Evolutionary conservation across 1,140 invertebrate genomes (phyloP), one percentile per base, ranked within the genome.

Genomic region (Notospermus geniculatus): DNA sequence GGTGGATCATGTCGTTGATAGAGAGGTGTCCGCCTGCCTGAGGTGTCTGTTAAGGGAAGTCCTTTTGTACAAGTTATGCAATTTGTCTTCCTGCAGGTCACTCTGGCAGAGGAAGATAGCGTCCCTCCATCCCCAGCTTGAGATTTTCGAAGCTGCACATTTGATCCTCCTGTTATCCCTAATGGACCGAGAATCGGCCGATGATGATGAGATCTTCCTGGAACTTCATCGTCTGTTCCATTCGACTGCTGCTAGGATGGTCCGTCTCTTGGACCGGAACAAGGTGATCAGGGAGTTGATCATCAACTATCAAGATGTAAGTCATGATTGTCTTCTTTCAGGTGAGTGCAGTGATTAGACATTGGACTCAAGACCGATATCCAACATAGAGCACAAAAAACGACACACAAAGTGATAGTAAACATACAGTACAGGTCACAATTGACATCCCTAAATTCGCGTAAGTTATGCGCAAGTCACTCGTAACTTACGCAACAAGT

Each of bases 111-210:
- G 65, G 46, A 70, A 69, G 57, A 71, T 76, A 29, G 69, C 73
- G 5, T 55, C 63, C 25, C 66, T 71, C 45, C 69, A 73, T 52
- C 70, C 71, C 25, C 63, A 71, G 55, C 67, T 67, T 27, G 71
- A 78, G 54, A 62, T 78, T 22, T 76, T 75, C 72, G 74, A 76
- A 43, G 71, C 71, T 45, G 65, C 71, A 9, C 70, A 73, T 52
- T 67, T 70, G 61, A 54, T 65, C n/a, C 69, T 78, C 43, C 61
- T 75, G 13, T 57, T 76, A 2, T 57, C 67, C 15, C 60, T 76
- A 1, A 69, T 73, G 56, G 73, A 78, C 46, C 74, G 76, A 74
- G 28, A 36, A 36, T 22, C 22, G 2, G 27, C 28, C 29, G 54
- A 30, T 61, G 65, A 70, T 19, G 52, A 52, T n/a, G 62, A 67